Evolutionary conservation across 2,797 vertebrate genomes (phyloP).

Genomic region (Eleutherodactylus coqui): DNA sequence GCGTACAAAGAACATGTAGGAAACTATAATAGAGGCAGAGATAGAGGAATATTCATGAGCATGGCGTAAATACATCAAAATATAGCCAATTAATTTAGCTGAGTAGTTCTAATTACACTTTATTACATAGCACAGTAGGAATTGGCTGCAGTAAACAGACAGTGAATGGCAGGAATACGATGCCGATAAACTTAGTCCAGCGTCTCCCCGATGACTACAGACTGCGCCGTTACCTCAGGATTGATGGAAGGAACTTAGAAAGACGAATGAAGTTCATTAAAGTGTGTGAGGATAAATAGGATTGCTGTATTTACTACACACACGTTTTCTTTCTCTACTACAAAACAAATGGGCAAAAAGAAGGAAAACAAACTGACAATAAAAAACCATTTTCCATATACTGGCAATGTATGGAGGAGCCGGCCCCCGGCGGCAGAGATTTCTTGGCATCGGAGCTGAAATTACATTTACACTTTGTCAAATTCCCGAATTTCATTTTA

Average conservation of each 20-base stretch:
- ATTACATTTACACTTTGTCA: slow-evolving; percentile 20
- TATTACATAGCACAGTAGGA: slow-evolving; percentile 6
- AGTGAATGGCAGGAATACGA: slow-evolving; percentile 36
- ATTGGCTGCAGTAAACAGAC: slow-evolving; percentile 32
- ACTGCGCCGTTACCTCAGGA: slow-evolving; percentile 16
- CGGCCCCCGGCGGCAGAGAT: not conserved
- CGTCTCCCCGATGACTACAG: slow-evolving; percentile 14
- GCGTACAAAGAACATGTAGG: not conserved
- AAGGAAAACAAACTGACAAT: not conserved
- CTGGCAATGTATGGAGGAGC: not conserved
- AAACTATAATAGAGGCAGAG: not conserved
- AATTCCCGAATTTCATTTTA: slow-evolving; percentile 8
- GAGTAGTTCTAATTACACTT: slow-evolving; percentile 32
- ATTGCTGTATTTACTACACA: slow-evolving; percentile 23
- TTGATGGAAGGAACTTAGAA: slow-evolving; percentile 31
- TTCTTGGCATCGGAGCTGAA: not conserved
- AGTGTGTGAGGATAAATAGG: slow-evolving; percentile 37
- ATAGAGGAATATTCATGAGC: not conserved
- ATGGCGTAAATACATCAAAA: not conserved
- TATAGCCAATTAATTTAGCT: not conserved
- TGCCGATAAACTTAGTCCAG: slow-evolving; percentile 31
- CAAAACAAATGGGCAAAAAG: not conserved
- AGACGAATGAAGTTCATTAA: slow-evolving; percentile 59
- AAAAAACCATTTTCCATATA: not conserved
- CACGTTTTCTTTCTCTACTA: not conserved